A percentile compares a stretch with the other conserved stretches of the same genome.
These are phyloP conservation scores for Ceyx erithaca DNA, from an alignment of 2,797 vertebrate genomes.

Conservation along the genomic window DNA sequence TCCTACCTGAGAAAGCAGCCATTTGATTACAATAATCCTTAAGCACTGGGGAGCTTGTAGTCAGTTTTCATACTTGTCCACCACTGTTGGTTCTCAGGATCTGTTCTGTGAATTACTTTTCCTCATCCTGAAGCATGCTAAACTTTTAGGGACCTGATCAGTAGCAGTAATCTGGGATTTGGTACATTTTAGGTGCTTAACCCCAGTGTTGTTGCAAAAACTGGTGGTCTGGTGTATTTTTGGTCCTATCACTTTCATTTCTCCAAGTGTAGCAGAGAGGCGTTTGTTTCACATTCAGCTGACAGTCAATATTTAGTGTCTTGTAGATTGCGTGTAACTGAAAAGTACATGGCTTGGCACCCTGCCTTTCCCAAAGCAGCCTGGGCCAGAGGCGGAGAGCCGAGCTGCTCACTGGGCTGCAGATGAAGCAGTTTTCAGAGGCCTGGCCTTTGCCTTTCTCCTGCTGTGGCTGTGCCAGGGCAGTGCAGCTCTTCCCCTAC, in stretches of 20 bases:
- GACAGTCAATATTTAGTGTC: fast-evolving
- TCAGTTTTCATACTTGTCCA: background rate
- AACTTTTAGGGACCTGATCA: background rate
- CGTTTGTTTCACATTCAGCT: background rate
- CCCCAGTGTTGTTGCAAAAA: background rate
- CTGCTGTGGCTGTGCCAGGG: background rate
- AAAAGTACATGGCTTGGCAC: fast-evolving
- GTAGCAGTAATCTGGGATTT: background rate
- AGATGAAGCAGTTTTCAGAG: background rate
- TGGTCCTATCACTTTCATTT: background rate
- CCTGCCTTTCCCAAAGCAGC: fast-evolving
- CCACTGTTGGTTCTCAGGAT: background rate
- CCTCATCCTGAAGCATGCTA: background rate
- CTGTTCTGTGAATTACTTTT: background rate
- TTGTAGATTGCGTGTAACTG: fast-evolving
- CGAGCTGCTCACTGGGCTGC: fast-evolving
- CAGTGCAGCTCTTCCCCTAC: background rate
- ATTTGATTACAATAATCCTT: background rate
- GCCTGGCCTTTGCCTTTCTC: fast-evolving
- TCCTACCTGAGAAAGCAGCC: background rate
- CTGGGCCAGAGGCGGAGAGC: background rate
- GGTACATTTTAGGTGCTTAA: background rate
- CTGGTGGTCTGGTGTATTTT: background rate
- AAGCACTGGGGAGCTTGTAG: background rate
- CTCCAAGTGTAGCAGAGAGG: background rate